Base-by-base conservation (phyloP, 2,888 invertebrate species). In the Hoplodrina ambigua region DNA sequence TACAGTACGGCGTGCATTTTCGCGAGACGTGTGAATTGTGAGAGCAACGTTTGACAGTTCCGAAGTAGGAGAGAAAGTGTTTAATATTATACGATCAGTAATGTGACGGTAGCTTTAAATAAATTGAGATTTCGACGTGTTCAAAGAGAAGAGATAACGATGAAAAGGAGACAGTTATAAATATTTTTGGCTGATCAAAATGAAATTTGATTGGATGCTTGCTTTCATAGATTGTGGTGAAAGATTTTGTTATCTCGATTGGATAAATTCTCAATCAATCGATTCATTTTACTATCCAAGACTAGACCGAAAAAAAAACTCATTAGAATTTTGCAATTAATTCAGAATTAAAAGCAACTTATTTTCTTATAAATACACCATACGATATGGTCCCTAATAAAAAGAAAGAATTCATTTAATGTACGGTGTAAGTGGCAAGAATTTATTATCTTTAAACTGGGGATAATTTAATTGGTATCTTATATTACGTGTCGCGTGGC, bases 21-120 rank as follows among this genome's bases (percentile, higher is more conserved):
- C 72, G 72, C 68, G 61, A 66, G 58, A 69, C 82, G 81, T 84
- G 78, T 80, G 82, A 87, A 83, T 84, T 82, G 82, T 84, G 84
- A 80, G 84, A 81, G 81, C 77, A 74, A 69, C 56, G 60, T 79
- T 79, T 85, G 84, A 85, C 87, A 83, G 80, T 56, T 72, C 57
- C 53, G 55, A 76, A 84, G 71, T 69, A 53, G 63, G 41, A 56
- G 75, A 74, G 76, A 83, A 82, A 80, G 66, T 67, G 49, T 56
- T 72, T 69, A 56, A 62, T 44, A 70, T n/a, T 72, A 52, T 62
- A 66, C 46, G 52, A 72, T 72, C 71, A 41, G 46, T 15, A 67
- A 69, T 52, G 46, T 65, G 58, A 49, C 57, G 49, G 53, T 56
- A 50, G 62, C 46, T 61, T 71, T 65, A 59, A 69, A 73, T 74